These are phyloP conservation scores for Argyra leucocephala DNA, from an alignment of 2,888 invertebrate genomes.

Conservation along the genomic window DNA sequence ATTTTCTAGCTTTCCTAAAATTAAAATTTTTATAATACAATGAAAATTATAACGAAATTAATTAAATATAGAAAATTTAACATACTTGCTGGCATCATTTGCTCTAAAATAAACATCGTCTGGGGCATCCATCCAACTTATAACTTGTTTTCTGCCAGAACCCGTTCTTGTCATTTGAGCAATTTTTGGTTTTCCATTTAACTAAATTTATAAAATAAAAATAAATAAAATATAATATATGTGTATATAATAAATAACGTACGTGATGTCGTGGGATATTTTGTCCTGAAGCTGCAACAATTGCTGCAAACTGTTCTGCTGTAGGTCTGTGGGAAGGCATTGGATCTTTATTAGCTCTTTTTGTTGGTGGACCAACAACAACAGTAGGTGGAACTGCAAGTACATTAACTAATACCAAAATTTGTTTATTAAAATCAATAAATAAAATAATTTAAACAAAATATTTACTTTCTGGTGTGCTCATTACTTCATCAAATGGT, in stretches of 20 bases:
- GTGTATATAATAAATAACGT: constrained; percentile 26
- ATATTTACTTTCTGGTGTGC: constrained; percentile 38
- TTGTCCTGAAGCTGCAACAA: constrained; percentile 61
- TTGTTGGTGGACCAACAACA: constrained; percentile 55
- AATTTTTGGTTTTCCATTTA: constrained; percentile 75
- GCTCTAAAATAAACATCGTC: constrained; percentile 95
- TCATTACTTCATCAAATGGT: constrained; percentile 68
- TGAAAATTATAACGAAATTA: constrained; percentile 14
- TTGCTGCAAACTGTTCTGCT: constrained; percentile 61
- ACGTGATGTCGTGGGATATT: constrained; percentile 63
- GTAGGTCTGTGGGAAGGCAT: constrained; percentile 60
- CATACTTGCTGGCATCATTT: constrained; percentile 82
- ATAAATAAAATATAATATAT: constrained; percentile 7
- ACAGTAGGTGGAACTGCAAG: constrained; percentile 33
- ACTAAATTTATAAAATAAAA: constrained; percentile 40
- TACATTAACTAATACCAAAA: neutral
- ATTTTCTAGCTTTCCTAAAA: constrained; percentile 69
- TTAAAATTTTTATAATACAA: neutral
- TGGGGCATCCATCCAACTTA: constrained; percentile 96
- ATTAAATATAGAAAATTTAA: constrained; percentile 25
- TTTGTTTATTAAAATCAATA: neutral
- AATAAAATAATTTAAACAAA: neutral
- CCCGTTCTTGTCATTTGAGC: constrained; percentile 68
- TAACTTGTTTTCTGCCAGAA: constrained; percentile 76
- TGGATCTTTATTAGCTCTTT: constrained; percentile 71